Evolutionary conservation across 2,888 invertebrate genomes (phyloP), one percentile per base, ranked within the genome.

Genomic region (Homarus gammarus): DNA sequence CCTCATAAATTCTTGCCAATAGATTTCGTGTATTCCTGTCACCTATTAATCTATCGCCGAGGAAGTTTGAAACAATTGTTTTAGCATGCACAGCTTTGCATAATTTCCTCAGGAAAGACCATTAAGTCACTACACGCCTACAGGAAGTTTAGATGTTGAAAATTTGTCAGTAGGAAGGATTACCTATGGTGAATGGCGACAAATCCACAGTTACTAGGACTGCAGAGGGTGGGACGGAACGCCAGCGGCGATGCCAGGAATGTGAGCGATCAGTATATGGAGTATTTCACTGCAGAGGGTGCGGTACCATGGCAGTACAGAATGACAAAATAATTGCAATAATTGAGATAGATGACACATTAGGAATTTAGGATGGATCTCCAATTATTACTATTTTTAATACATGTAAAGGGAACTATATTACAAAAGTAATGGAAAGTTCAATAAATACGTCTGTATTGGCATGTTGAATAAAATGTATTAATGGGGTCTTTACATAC

Each of bases 81-180:
- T 64, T 88, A 49, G 88, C 83, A 64, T 88, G 83, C 75, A 83
- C 51, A 22, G 31, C 75, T 83, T 44, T 88, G 22, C 88, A 88
- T 83, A 88, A 83, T 31, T 83, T 83, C n/a, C 77, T 87, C 33
- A 81, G 82, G 82, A 82, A 49, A 82, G 84, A 85, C 64, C 40
- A 85, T n/a, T 85, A 10, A 85, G n/a, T 36, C 15, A 77, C 31
- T 85, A 77, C 77, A 85, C 10, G 61, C 84, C 77, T 85, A 64
- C 75, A 36, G 84, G 64, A 3, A 75, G 2, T 85, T 56, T 64
- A 61, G 84, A 64, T 18, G 33, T 0, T 61, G 84, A 85, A 61
- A 61, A 85, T 31, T n/a, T 85, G 36, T 61, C 77, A 27, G 31
- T 15, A 85, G 77, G 77, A 61, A 75, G 56, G n/a, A 44, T 85